Percentiles rank a stretch among this genome's conserved stretches.
Conservation (phyloP, 2,113 vertebrate genomes). For the Peucedramus taeniatus region DNA sequence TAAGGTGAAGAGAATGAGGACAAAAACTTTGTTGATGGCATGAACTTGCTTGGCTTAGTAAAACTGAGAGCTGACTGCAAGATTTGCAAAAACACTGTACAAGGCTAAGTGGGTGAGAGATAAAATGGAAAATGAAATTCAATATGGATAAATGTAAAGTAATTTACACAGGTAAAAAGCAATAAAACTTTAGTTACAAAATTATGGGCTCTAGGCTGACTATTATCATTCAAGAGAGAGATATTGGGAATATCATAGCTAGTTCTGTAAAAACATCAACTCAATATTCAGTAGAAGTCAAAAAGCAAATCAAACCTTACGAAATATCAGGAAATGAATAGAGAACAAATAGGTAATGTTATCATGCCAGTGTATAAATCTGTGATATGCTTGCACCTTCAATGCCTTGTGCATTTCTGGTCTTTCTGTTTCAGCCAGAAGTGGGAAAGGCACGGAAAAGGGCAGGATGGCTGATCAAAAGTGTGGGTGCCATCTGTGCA, state of each 20-base stretch:
- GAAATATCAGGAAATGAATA: background rate
- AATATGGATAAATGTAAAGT: background rate
- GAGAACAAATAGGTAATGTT: background rate
- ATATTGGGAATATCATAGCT: background rate
- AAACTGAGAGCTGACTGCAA: background rate
- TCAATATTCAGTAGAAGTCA: background rate
- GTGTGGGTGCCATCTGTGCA: background rate
- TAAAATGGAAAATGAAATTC: slow-evolving; percentile 37
- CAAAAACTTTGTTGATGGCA: background rate
- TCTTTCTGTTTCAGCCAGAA: background rate
- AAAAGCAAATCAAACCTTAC: slow-evolving; percentile 4
- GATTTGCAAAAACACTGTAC: background rate
- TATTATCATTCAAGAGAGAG: background rate
- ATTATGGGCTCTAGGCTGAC: background rate
- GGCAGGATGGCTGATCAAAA: background rate
- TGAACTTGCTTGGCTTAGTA: background rate
- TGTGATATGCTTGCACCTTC: background rate
- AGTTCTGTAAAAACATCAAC: background rate
- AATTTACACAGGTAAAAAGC: slow-evolving; percentile 4
- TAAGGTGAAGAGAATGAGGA: background rate
- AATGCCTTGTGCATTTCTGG: background rate
- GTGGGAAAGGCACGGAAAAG: background rate
- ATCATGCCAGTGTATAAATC: background rate
- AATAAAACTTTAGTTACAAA: slow-evolving; percentile 29
- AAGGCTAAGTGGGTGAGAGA: background rate